phyloP scores from a whole-genome alignment of 2,888 invertebrate species.

The Dinocampus coccinellae region DNA sequence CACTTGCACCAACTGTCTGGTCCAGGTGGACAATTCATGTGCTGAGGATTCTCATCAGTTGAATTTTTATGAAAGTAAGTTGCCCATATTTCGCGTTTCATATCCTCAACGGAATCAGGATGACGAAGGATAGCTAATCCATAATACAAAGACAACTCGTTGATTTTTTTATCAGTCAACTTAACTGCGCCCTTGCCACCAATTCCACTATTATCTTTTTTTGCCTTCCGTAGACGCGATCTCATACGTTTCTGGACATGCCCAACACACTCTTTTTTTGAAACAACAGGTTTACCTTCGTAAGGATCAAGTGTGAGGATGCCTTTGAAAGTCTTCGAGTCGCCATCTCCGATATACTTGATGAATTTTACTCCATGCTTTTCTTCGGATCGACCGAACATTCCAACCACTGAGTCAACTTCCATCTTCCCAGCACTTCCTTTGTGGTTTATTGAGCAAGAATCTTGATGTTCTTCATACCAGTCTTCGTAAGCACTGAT shows the following conservation, averaged over 20 bases:
- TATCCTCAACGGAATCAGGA: slow-evolving; percentile 18
- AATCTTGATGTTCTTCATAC: slow-evolving; percentile 21
- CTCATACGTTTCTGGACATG: slow-evolving; percentile 35
- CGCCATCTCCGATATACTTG: slow-evolving; percentile 36
- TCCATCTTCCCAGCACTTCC: slow-evolving; percentile 40
- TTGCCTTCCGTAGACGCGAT: slow-evolving; percentile 20
- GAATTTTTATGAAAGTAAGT: slow-evolving; percentile 14
- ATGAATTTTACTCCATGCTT: slow-evolving; percentile 27
- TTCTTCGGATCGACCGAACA: slow-evolving; percentile 27
- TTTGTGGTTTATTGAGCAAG: slow-evolving; percentile 27
- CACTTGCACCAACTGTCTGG: slow-evolving; percentile 15
- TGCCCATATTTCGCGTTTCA: slow-evolving; percentile 21
- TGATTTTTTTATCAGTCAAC: slow-evolving; percentile 23
- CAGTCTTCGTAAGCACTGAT: slow-evolving; percentile 13
- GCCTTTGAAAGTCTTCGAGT: slow-evolving; percentile 30
- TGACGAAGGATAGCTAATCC: slow-evolving; percentile 27
- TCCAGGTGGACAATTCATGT: slow-evolving; percentile 18
- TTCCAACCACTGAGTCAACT: slow-evolving; percentile 39
- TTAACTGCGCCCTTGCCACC: slow-evolving; percentile 22
- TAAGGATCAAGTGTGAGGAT: slow-evolving; percentile 23
- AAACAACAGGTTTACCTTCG: neutral
- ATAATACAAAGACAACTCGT: slow-evolving; percentile 27
- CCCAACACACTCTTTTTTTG: slow-evolving; percentile 32
- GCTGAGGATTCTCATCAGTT: slow-evolving; percentile 19
- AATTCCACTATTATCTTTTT: slow-evolving; percentile 25